These are phyloP conservation scores for Apamea epomidion DNA, from an alignment of 2,888 invertebrate genomes.

Conservation along the genomic window DNA sequence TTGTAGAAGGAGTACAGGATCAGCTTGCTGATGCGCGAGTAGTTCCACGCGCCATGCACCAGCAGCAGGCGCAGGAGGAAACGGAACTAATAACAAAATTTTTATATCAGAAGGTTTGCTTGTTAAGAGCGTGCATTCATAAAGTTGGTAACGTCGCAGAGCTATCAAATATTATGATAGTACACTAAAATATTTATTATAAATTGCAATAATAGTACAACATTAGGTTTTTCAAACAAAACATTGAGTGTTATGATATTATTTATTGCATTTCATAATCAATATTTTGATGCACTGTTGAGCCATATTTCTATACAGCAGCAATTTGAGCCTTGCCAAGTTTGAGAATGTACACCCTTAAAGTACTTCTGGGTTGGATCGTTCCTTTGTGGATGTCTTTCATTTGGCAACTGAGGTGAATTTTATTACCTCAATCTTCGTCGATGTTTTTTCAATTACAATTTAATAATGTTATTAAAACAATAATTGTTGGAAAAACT, in stretches of 20 bases:
- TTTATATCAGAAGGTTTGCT: not conserved
- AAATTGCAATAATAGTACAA: not conserved
- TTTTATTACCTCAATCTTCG: too few relatives aligned
- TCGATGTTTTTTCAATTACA: too few relatives aligned
- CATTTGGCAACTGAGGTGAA: too few relatives aligned
- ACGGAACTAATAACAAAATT: conserved; percentile 93
- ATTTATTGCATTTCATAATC: not conserved
- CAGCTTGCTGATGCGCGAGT: conserved; percentile 98
- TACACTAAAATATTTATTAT: not conserved
- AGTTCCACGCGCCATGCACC: conserved; percentile 99
- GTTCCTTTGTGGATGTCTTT: not conserved
- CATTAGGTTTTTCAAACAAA: not conserved
- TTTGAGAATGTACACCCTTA: too few relatives aligned
- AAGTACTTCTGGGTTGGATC: not conserved
- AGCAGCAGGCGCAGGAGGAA: conserved; percentile 97
- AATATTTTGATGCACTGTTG: too few relatives aligned
- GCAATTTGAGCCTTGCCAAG: too few relatives aligned
- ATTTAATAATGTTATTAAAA: too few relatives aligned
- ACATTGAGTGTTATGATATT: too few relatives aligned
- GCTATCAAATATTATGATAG: not conserved
- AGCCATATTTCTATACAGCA: too few relatives aligned
- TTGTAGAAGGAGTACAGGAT: conserved; percentile 99
- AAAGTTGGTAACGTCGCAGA: not conserved
- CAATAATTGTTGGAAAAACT: too few relatives aligned
- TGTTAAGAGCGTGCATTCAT: not conserved